Evolutionary conservation across 2,797 vertebrate species (phyloP).

Genomic region (Halcyon leucocephala): DNA sequence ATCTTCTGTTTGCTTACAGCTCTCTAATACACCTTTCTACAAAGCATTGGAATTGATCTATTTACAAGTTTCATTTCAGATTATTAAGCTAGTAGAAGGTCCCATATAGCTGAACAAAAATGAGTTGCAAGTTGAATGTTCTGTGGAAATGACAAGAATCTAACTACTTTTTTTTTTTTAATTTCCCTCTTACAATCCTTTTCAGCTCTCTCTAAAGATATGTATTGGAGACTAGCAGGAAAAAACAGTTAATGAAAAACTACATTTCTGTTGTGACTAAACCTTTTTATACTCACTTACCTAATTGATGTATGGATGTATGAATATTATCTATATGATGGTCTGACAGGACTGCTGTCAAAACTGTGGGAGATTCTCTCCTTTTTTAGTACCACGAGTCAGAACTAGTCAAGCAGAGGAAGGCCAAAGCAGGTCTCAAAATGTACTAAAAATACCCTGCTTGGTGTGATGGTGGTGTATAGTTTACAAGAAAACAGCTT

Average conservation of each 20-base stretch:
- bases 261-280: background rate
- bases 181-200: constrained; percentile 25
- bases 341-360: background rate
- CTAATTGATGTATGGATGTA: background rate
- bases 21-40: background rate
- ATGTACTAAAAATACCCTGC: background rate
- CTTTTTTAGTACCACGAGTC: fast-evolving
- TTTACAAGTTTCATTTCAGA: constrained; percentile 19
- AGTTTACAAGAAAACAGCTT: background rate
- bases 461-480: background rate
- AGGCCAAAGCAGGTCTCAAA: background rate
- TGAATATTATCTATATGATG: background rate
- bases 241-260: constrained; percentile 24
- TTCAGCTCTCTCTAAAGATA: constrained; percentile 32
- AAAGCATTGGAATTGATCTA: constrained; percentile 41
- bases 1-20: background rate
- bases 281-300: background rate
- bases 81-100: constrained; percentile 41
- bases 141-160: constrained; percentile 25
- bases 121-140: constrained; percentile 40
- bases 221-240: background rate
- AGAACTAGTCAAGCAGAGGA: background rate
- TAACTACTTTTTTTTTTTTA: background rate
- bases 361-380: background rate
- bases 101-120: constrained; percentile 38